Evolutionary conservation across 2,113 vertebrate species (phyloP), one percentile per base, ranked within the genome.

Genomic region (Dolichotis patagonum): DNA sequence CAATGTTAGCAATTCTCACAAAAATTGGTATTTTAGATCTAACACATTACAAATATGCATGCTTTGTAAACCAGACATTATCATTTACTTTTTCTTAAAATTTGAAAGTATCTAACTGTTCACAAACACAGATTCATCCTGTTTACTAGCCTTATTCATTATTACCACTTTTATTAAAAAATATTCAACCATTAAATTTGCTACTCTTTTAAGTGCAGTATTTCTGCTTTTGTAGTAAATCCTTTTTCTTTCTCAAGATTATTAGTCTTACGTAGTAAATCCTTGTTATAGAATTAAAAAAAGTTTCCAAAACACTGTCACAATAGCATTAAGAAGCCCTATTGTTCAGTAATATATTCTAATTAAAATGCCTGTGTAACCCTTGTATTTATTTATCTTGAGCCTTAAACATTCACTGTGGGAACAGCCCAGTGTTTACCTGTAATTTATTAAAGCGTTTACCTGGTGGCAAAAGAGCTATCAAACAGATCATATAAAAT

Each of bases 401-500:
- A 52, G 91, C 65, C 95, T 96, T 54, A 65, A 32, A 82, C 97
- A 87, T 94, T 97, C 32, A 8, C 85, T 0, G 1, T 87, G 82
- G 84, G 88, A 85, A 95, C 62, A 97, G 86, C 30, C 69, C 83
- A 4, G 35, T 2, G 91, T 94, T 71, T 95, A 95, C 89, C 75
- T 94, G 93, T 82, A 95, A 87, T 90, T 93, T 97, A 46, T 85
- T 94, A 90, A 92, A 92, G 83, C 43, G 63, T 30, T 95, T 12
- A 3, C 91, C 96, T 96, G 49, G 73, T n/a, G 73, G 73, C 94
- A 97, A 75, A 75, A 82, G 35, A 98, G 77, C 89, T 22, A 85
- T 92, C 41, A 85, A 85, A 95, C 62, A 97, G 82, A 91, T 86
- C 94, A 95, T 81, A 91, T 73, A 94, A 85, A 97, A 97, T 98